Conservation (phyloP, 1,140 invertebrate species). For the Frieseomelitta varia region DNA sequence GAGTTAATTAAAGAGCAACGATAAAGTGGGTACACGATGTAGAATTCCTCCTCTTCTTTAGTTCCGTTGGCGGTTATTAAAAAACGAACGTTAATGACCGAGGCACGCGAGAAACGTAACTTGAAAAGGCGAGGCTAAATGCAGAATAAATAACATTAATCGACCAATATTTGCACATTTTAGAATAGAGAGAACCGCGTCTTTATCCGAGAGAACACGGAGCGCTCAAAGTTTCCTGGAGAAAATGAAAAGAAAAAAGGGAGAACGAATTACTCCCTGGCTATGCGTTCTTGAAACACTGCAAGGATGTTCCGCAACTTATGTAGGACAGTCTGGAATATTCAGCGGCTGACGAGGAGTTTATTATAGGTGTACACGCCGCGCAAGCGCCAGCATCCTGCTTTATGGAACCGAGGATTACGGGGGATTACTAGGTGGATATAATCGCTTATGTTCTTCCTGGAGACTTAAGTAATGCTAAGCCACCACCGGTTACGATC, state of each 20-base stretch:
- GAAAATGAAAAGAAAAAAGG: neutral
- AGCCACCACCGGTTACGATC: conserved; percentile 34
- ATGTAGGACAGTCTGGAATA: conserved; percentile 33
- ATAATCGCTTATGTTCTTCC: conserved; percentile 53
- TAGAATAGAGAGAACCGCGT: neutral
- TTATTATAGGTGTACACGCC: conserved; percentile 31
- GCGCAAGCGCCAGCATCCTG: conserved; percentile 27
- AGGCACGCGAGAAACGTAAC: too few species aligned
- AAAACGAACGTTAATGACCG: too few species aligned
- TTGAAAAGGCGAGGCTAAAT: too few species aligned
- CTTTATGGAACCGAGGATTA: conserved; percentile 54
- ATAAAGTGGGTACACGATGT: neutral
- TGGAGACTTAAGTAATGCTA: conserved; percentile 26
- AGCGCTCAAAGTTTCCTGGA: neutral
- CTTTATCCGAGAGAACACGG: neutral
- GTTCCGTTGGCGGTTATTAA: neutral
- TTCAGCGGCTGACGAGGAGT: conserved; percentile 34
- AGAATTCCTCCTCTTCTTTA: neutral
- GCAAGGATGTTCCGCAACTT: neutral
- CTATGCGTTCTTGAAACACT: neutral
- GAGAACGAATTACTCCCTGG: neutral
- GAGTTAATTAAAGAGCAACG: neutral
- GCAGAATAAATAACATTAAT: neutral
- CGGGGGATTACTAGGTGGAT: conserved; percentile 43
- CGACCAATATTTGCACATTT: neutral